Evolutionary conservation across 2,888 invertebrate species (phyloP).

Genomic region (Drosophila acutilabella): DNA sequence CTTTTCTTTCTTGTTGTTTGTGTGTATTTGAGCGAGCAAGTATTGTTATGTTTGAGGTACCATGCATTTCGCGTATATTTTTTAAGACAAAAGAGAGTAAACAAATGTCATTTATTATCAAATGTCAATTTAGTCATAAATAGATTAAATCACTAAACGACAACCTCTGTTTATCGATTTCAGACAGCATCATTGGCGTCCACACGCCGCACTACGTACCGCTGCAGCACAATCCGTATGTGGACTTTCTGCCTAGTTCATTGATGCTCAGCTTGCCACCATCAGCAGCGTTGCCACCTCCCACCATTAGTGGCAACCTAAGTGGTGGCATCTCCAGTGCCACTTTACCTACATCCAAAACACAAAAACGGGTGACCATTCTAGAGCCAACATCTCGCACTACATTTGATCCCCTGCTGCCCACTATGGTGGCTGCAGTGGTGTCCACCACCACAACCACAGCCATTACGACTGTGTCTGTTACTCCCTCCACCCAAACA

Average conservation of each 20-base stretch:
- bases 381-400: constrained; percentile 83
- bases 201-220: constrained; percentile 72
- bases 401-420: constrained; percentile 82
- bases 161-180: constrained; percentile 24
- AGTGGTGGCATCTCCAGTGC: constrained; percentile 48
- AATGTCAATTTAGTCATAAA: too few relatives aligned
- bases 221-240: constrained; percentile 80
- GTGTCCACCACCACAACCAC: constrained; percentile 63
- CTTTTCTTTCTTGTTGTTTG: too few relatives aligned
- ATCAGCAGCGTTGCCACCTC: constrained; percentile 52
- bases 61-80: too few relatives aligned
- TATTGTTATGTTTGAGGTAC: too few relatives aligned
- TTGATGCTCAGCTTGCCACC: constrained; percentile 59
- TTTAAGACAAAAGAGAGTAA: too few relatives aligned
- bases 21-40: too few relatives aligned
- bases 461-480: constrained; percentile 50
- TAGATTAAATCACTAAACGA: neutral
- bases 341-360: constrained; percentile 81
- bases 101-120: too few relatives aligned
- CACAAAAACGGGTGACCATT: constrained; percentile 84
- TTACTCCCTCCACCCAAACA: constrained; percentile 56
- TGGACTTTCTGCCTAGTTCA: constrained; percentile 72
- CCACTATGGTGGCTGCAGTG: constrained; percentile 80
- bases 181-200: constrained; percentile 85
- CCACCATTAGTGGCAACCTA: constrained; percentile 69